Percentiles rank a stretch among this genome's conserved stretches.
phyloP scores from a whole-genome alignment of 30 jellyfish, hydroid and myxozoan species.

The Cassiopea xamachana region DNA sequence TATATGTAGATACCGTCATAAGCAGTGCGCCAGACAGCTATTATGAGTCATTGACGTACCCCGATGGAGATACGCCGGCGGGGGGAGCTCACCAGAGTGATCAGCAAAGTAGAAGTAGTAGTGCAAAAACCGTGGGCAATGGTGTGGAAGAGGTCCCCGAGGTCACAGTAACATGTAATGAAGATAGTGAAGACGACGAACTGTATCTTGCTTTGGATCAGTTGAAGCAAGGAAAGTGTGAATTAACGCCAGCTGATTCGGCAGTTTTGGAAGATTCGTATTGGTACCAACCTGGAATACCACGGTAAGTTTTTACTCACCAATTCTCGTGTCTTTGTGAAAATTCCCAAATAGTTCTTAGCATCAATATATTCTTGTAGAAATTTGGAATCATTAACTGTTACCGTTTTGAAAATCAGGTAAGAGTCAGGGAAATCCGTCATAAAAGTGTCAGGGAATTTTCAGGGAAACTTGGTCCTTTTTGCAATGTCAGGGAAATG shows the following conservation, averaged over 20 bases:
- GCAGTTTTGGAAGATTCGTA: slow-evolving; percentile 57
- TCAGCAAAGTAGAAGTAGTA: not conserved
- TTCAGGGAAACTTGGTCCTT: no score
- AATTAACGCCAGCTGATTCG: slow-evolving; percentile 28
- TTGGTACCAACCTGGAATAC: slow-evolving; percentile 78
- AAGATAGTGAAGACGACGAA: slow-evolving; percentile 6
- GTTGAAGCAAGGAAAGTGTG: not conserved
- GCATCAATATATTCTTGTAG: not conserved
- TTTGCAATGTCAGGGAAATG: no score
- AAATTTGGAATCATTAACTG: not conserved
- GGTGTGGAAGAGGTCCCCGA: slow-evolving; percentile 5
- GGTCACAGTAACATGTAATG: not conserved
- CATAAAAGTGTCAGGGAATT: no score
- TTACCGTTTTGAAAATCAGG: not conserved
- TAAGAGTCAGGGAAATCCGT: not conserved
- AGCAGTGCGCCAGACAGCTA: not conserved
- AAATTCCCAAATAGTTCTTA: not conserved
- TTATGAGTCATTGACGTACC: not conserved
- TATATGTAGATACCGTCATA: not conserved
- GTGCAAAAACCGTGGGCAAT: not conserved
- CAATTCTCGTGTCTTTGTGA: not conserved
- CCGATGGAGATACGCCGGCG: not conserved
- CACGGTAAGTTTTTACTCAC: slow-evolving; percentile 39
- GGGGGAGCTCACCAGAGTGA: not conserved
- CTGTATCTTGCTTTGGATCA: not conserved